Evolutionary conservation across 2,888 invertebrate species (phyloP).

Genomic region (Heliothis peltigera): DNA sequence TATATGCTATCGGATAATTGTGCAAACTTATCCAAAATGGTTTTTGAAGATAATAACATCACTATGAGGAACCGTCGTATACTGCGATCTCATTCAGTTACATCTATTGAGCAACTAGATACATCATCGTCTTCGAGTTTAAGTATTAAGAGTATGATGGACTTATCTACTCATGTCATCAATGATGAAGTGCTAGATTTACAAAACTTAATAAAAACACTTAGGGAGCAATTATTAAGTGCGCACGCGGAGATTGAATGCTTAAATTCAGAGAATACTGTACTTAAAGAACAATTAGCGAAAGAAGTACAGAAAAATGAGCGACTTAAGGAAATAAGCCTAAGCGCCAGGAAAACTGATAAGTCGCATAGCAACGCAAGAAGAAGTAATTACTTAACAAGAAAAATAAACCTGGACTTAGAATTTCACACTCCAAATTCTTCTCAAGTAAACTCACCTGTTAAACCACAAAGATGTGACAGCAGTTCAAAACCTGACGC

Average conservation of each 20-base stretch:
- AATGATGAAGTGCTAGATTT: conserved; percentile 7
- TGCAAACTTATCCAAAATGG: too few species aligned
- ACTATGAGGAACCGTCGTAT: conserved; percentile 9
- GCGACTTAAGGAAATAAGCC: conserved; percentile 4
- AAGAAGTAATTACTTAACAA: background rate
- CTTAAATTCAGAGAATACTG: background rate
- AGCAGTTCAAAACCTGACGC: too few species aligned
- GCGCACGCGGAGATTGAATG: conserved; percentile 8
- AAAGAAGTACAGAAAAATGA: conserved; percentile 4
- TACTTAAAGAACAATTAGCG: background rate
- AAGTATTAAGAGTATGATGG: conserved; percentile 20
- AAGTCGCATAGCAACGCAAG: background rate
- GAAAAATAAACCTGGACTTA: conserved; percentile 9
- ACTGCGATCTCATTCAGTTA: background rate
- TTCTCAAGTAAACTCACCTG: background rate
- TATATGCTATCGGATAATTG: too few species aligned
- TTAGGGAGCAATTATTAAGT: conserved; percentile 1
- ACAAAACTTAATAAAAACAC: background rate
- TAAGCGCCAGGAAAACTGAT: background rate
- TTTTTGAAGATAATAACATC: conserved; percentile 24
- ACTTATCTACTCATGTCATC: conserved; percentile 5
- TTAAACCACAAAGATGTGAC: too few species aligned
- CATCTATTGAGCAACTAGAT: conserved; percentile 3
- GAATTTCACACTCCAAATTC: conserved; percentile 8
- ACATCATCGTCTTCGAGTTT: conserved; percentile 12